Base-by-base conservation (phyloP, 2,888 invertebrate genomes). In the Drosophila pseudotalamancana region DNA sequence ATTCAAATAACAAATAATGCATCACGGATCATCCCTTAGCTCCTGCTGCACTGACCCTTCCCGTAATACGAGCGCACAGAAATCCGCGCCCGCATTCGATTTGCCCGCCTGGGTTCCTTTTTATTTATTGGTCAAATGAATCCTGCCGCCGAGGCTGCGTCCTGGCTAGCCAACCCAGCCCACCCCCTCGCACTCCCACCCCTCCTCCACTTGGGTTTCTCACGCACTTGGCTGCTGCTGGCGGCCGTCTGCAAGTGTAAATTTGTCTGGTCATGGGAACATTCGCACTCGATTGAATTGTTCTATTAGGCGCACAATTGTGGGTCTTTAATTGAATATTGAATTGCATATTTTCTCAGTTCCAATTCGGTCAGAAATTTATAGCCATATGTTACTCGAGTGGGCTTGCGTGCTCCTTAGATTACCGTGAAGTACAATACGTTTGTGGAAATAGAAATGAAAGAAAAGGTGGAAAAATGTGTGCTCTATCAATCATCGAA, bases 1-100 rank as follows among this genome's bases (percentile, higher is more conserved):
- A 88, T 89, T 89, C 89, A 75, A 88, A 87, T 77, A 88, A 88
- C 89, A 89, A 88, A 83, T 77, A 86, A 75, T 67, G 60, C 77
- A 70, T 40, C 51, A 69, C 43, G 83, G 89, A 89, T 88, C 88
- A 88, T 88, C 88, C 88, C 88, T 76, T 88, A 81, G 75, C 59
- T 53, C 9, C 50, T 45, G 60, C 49, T 50, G 35, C 42, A 32
- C 61, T 34, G 35, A 35, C 69, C 63, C 45, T 4, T 43, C 40
- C 40, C 56, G 75, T 70, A 72, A 72, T 59, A 11, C 51, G 71
- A 80, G 54, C 70, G 63, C 60, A 32, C 55, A 39, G 59, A 60
- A 59, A 55, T 75, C 65, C 50, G 64, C 53, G 50, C 75, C 75
- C 71, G 70, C 75, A 74, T 71, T 56, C 48, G 50, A 37, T 29